phyloP scores from a whole-genome alignment of 2,888 invertebrate species.

The Tetheella fluctuosa region DNA sequence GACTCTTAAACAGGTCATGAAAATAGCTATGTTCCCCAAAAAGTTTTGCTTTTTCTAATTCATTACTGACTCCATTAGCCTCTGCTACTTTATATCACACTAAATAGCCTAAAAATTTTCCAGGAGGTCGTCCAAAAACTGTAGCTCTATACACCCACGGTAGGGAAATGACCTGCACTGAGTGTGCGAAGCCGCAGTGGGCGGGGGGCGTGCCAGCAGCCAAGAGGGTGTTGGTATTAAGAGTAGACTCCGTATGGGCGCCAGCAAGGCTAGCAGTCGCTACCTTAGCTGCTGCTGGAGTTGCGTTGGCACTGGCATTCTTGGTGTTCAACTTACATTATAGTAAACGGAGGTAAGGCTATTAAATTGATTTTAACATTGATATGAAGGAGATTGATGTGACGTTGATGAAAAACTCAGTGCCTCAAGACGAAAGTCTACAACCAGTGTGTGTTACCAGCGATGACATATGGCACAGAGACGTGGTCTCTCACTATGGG shows the following conservation, averaged over 20 bases:
- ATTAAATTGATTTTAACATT: no score
- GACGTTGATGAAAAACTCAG: no score
- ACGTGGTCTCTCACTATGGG: no score
- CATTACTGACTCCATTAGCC: no score
- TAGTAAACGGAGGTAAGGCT: conserved; percentile 88
- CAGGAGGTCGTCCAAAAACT: conserved; percentile 87
- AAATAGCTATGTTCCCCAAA: no score
- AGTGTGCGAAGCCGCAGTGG: conserved; percentile 88
- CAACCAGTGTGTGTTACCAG: no score
- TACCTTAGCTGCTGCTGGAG: conserved; percentile 89
- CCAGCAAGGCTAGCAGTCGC: conserved; percentile 90
- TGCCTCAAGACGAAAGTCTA: no score
- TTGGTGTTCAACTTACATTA: conserved; percentile 93
- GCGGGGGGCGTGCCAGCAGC: conserved; percentile 92
- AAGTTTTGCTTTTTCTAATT: no score
- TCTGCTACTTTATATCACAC: neutral
- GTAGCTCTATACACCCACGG: conserved; percentile 89
- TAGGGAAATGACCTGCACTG: conserved; percentile 85
- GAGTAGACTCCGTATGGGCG: conserved; percentile 90
- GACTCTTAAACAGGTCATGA: no score
- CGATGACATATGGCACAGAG: no score
- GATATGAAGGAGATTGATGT: no score
- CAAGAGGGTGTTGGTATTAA: conserved; percentile 88
- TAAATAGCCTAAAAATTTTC: conserved; percentile 29
- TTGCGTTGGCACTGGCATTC: conserved; percentile 89